Base-by-base conservation (phyloP, 2,797 vertebrate genomes). In the Mallotus villosus region DNA sequence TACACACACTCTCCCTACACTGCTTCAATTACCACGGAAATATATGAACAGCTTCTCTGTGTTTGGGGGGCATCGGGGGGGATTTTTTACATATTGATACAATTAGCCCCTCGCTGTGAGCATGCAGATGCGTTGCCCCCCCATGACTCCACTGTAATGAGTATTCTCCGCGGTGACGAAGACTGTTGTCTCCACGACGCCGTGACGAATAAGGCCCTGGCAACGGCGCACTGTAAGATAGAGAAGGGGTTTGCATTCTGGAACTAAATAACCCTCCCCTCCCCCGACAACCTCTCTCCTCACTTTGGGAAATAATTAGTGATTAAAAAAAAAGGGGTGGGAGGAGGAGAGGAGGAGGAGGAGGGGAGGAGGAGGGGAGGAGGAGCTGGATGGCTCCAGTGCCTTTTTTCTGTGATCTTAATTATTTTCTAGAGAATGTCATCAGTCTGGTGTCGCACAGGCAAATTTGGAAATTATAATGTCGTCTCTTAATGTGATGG, bases 61-160 rank as follows among this genome's bases (percentile, higher is more conserved):
- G 78, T 22, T 58, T 65, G 85, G 78, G 84, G 64, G 29, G 70
- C 75, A 87, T 85, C 81, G 84, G 66, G 29, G 29, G 70, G 77
- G 87, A 85, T 82, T 88, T 92, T 91, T 91, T 91, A 89, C 92
- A 91, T 92, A 92, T 90, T 93, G 89, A 91, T 90, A 90, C 90
- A 92, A 92, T 94, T 91, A 92, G 77, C 90, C 89, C 87, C 91
- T 81, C 61, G 87, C 92, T 93, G 90, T 83, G 90, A 90, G 82
- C 77, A 74, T 86, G 87, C 87, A 79, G 72, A 72, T 63, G 73
- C 71, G 68, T 73, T 51, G 41, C 80, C 69, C 32, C 37, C 85
- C 82, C 62, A 67, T 65, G 78, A 77, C 78, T 85, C 71, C 67
- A 71, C 79, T 84, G 83, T 90, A 87, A 91, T 90, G 90, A 88